phyloP scores from a whole-genome alignment of 1,140 invertebrate genomes.

The Hirudo medicinalis region DNA sequence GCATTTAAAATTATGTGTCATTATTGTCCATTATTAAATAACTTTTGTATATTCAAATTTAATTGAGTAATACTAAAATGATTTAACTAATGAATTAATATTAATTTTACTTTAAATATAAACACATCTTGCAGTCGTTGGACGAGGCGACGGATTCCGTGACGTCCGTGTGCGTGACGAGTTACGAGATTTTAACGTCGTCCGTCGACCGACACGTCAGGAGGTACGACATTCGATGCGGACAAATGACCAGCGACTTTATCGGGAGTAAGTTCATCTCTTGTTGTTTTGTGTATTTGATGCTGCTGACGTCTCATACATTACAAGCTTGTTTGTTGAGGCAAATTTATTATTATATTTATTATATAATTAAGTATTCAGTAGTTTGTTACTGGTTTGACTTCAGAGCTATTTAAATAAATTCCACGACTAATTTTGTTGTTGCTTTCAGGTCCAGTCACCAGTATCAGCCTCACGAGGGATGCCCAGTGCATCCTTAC shows the following conservation, averaged over 20 bases:
- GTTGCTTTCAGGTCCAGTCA: conserved; percentile 34
- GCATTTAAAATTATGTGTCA: neutral
- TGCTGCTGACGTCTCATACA: too few relatives aligned
- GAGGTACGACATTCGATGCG: conserved; percentile 76
- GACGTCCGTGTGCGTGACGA: conserved; percentile 66
- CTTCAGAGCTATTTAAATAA: too few relatives aligned
- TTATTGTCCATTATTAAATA: neutral
- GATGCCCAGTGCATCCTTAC: conserved; percentile 68
- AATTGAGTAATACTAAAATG: neutral
- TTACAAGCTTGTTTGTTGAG: too few relatives aligned
- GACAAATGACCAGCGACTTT: conserved; percentile 67
- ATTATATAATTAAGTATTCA: too few relatives aligned
- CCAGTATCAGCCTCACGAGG: conserved; percentile 37
- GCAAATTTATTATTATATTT: too few relatives aligned
- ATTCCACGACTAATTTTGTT: too few relatives aligned
- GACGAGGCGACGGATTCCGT: conserved; percentile 86
- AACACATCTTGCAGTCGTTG: conserved; percentile 50
- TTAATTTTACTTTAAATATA: neutral
- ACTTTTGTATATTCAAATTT: neutral
- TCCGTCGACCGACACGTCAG: conserved; percentile 78
- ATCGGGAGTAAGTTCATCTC: conserved; percentile 51
- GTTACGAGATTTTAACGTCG: conserved; percentile 73
- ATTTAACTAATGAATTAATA: neutral
- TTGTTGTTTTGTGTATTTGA: neutral
- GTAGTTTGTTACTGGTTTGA: too few relatives aligned